Evolutionary conservation across 2,888 invertebrate genomes (phyloP), one percentile per base, ranked within the genome.

Genomic region (Netelia fuscicornis): DNA sequence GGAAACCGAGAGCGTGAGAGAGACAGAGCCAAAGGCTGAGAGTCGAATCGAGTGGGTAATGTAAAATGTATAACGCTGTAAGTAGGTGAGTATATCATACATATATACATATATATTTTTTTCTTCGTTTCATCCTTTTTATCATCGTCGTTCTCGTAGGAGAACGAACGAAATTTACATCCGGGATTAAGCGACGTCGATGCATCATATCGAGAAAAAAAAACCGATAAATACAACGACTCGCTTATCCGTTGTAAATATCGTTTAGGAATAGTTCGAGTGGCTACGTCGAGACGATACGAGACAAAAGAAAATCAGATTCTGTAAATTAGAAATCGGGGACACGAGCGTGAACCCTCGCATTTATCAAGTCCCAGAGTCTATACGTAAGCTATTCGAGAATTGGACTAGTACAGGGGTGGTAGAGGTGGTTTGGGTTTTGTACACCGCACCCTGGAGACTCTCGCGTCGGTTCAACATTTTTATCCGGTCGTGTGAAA

Each of bases 291-390:
- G 54, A 56, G 42, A 54, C 23, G 48, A 70, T 54, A 76, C 37
- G 75, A 68, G 60, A 60, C 20, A 54, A 70, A 71, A 79, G 78
- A 87, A 89, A 90, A 90, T 91, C 90, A 88, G 88, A 86, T 85
- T 86, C 87, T 89, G 87, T 89, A 90, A 91, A 91, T 91, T 91
- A 90, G 90, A 87, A 89, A 87, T 89, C 89, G 88, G 85, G 86
- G 71, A 60, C 80, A 37, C 37, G 37, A 37, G 85, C 78, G 82
- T 86, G 86, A 86, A 88, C 88, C 89, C 88, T 86, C 87, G 86
- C 90, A 90, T 91, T 91, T 90, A 86, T 91, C 91, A 91, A 87
- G 86, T 84, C 86, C 84, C 85, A 64, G 71, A 81, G 85, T 79
- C 82, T 81, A 25, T 78, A 81, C 74, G 86, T 83, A 86, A 87